phyloP scores from a whole-genome alignment of 1,140 invertebrate genomes.

The Lordiphosa mommai region DNA sequence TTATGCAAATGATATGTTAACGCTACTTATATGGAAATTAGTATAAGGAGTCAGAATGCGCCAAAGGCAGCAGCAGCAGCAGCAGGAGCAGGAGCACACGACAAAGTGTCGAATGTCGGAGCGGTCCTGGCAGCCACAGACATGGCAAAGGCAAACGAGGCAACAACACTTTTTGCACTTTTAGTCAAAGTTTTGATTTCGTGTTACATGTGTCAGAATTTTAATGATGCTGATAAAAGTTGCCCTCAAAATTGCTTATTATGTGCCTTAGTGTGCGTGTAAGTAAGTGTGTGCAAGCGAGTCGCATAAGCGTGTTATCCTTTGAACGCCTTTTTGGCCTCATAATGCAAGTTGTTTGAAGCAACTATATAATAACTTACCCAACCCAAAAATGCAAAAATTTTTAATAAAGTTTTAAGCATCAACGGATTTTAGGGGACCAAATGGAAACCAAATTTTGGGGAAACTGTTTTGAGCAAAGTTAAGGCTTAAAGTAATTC shows the following conservation, averaged over 20 bases:
- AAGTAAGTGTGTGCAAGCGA: conserved; percentile 9
- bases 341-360: conserved; percentile 26
- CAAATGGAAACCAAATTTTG: conserved; percentile 26
- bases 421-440: conserved; percentile 19
- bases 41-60: conserved; percentile 74
- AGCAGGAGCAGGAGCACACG: neutral
- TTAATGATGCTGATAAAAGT: conserved; percentile 78
- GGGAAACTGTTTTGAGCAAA: neutral
- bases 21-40: conserved; percentile 78
- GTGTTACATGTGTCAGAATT: conserved; percentile 78
- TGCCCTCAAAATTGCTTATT: conserved; percentile 70
- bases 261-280: conserved; percentile 44
- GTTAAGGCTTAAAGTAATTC: too few relatives aligned
- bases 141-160: conserved; percentile 11
- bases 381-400: conserved; percentile 15
- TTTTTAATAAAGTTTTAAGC: conserved; percentile 34
- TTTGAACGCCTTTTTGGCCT: conserved; percentile 42
- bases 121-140: conserved; percentile 20
- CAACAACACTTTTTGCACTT: conserved; percentile 70
- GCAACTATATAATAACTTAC: conserved; percentile 63
- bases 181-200: conserved; percentile 78
- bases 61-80: conserved; percentile 52
- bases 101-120: conserved; percentile 28
- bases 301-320: conserved; percentile 51
- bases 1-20: conserved; percentile 78